Base-by-base conservation (phyloP, 1,140 invertebrate species). In the Leucophenga varia region DNA sequence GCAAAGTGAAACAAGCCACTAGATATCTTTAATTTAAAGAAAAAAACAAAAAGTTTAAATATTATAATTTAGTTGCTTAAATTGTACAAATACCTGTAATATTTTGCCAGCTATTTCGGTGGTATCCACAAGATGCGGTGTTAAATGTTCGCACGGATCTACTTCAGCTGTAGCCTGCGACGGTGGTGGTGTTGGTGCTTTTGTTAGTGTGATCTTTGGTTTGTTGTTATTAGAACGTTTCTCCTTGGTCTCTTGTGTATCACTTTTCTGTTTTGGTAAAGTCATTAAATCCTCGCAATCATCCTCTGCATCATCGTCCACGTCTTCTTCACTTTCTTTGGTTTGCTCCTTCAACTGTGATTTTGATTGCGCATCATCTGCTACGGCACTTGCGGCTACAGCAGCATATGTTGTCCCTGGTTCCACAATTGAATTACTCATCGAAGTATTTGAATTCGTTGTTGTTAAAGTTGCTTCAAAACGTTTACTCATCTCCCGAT, bases 1-100 rank as follows among this genome's bases (percentile, higher is more conserved):
- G 80, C 76, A 54, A 78, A 81, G 64, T 88, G 86, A 52, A 83
- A 82, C 52, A 79, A 80, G 20, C 86, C 86, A 74, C 81, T 82
- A 19, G 79, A 74, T 25, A 85, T 76, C 79, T 83, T n/a, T n/a
- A n/a, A n/a, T n/a, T n/a, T n/a, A n/a, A n/a, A n/a, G 13, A 28
- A 42, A 18, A 19, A 54, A 12, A 20, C 17, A 2, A 20, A 1
- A 40, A 6, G 12, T 18, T 35, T 43, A 20, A 39, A 42, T 2
- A 6, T 31, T 49, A 8, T 21, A 42, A 14, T 49, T 44, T n/a
- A 37, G 18, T 9, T 16, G 18, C 35, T 19, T 7, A 16, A 13
- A 13, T 25, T 14, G n/a, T n/a, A 4, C 14, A 59, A 45, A 20
- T 52, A 83, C 82, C 75, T 83, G 80, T 16, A 79, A 55, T 49